Base-by-base conservation (phyloP, 2,797 vertebrate species). In the Acrossocheilus fasciatus region DNA sequence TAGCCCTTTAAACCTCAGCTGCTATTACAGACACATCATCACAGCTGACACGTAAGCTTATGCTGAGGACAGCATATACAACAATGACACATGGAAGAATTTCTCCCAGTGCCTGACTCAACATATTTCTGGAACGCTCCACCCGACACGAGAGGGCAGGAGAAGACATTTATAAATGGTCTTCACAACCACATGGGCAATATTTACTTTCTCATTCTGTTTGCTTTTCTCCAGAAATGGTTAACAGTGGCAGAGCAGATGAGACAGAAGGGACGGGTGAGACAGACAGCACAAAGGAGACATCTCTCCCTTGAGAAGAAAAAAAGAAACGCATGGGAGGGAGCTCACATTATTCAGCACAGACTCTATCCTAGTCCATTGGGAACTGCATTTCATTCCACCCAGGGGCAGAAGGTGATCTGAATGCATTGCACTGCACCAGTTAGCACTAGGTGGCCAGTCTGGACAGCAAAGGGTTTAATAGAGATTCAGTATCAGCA, bases 171-270 rank as follows among this genome's bases (percentile, higher is more conserved):
- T 90, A 90, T 89, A 87, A 89, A 90, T 86, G 45, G 18, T 54
- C 68, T 80, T 88, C 68, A 41, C 75, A 83, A 87, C 85, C 86
- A 72, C 89, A 88, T 78, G 39, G 87, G 41, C 84, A 89, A 68
- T 90, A 86, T 93, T 91, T 92, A 90, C 91, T 92, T 92, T 93
- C 92, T 89, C 85, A 87, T 89, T 91, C 89, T 87, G 84, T 82
- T 88, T 79, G 36, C 26, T 57, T 78, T 91, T 89, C 86, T 84
- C 87, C 82, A 81, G 70, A 80, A 86, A 82, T 89, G 86, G 88
- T 81, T 87, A 72, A 82, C 83, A 87, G 89, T 73, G 85, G 87
- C 76, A 80, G 64, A 86, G 83, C 78, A 91, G 76, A 89, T 41
- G 74, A 87, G 75, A 74, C 70, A 89, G 76, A 54, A 76, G 57